Evolutionary conservation across 2,797 vertebrate species (phyloP).

Genomic region (Galagoides demidoff): DNA sequence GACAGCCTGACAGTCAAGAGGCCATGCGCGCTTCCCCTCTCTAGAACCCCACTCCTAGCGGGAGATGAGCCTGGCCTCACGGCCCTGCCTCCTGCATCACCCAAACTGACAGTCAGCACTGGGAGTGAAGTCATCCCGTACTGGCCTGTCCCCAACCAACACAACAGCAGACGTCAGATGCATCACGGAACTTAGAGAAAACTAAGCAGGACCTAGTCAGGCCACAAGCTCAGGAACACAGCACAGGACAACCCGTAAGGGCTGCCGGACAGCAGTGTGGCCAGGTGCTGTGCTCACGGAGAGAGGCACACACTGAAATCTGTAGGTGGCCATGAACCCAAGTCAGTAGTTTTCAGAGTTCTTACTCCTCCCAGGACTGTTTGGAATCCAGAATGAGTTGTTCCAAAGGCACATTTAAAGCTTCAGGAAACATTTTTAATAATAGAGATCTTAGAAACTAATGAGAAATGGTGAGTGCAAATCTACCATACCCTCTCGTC

Average conservation of each 20-base stretch:
- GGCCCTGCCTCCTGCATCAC: background rate
- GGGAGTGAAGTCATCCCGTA: background rate
- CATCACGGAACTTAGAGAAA: background rate
- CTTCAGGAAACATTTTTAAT: constrained; percentile 4
- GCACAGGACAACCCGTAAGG: background rate
- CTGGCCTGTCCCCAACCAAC: background rate
- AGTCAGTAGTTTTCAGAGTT: background rate
- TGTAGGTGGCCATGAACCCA: background rate
- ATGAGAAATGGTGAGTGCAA: constrained; percentile 15
- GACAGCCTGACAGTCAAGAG: background rate
- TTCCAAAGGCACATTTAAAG: constrained; percentile 36
- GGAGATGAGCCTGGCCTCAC: background rate
- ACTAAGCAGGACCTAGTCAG: background rate
- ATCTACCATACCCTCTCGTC: background rate
- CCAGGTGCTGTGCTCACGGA: background rate
- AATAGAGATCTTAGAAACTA: constrained; percentile 40
- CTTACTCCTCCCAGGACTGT: background rate
- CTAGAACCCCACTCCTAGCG: background rate
- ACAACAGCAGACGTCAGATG: background rate
- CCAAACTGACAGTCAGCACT: background rate
- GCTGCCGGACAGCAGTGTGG: background rate
- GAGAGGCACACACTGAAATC: background rate
- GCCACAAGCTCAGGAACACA: background rate
- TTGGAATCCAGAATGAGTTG: constrained; percentile 5
- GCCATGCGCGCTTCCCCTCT: background rate